Evolutionary conservation across 2,888 invertebrate species (phyloP).

Genomic region (Alloplasta piceator): DNA sequence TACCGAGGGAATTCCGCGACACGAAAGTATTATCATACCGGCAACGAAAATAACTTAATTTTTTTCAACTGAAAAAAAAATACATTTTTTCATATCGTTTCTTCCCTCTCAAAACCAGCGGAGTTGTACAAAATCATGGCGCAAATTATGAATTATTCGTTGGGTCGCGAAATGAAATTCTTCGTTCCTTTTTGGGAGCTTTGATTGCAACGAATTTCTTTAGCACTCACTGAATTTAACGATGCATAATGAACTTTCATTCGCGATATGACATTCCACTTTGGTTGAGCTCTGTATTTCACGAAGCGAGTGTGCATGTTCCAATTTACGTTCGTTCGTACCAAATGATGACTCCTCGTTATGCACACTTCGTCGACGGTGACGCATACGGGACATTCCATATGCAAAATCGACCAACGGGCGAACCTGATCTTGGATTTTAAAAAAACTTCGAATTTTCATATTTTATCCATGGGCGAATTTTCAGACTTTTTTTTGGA

Average conservation of each 20-base stretch:
- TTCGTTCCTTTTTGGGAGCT: background rate
- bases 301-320: background rate
- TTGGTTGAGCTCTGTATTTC: background rate
- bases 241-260: background rate
- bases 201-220: background rate
- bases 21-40: slow-evolving; percentile 22
- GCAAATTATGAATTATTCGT: background rate
- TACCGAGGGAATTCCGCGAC: slow-evolving; percentile 10
- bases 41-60: background rate
- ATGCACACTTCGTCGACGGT: slow-evolving; percentile 10
- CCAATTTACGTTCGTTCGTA: slow-evolving; percentile 1
- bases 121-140: background rate
- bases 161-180: background rate
- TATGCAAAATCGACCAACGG: too few species aligned
- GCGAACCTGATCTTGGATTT: too few species aligned
- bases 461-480: too few species aligned
- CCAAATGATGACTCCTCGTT: slow-evolving; percentile 14
- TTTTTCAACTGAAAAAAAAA: background rate
- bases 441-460: too few species aligned
- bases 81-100: slow-evolving; percentile 3
- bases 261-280: background rate
- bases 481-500: too few species aligned
- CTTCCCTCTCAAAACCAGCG: background rate
- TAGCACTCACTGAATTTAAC: background rate
- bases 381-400: background rate